Evolutionary conservation across 1,140 invertebrate genomes (phyloP).

Genomic region (Antheraea mylitta): DNA sequence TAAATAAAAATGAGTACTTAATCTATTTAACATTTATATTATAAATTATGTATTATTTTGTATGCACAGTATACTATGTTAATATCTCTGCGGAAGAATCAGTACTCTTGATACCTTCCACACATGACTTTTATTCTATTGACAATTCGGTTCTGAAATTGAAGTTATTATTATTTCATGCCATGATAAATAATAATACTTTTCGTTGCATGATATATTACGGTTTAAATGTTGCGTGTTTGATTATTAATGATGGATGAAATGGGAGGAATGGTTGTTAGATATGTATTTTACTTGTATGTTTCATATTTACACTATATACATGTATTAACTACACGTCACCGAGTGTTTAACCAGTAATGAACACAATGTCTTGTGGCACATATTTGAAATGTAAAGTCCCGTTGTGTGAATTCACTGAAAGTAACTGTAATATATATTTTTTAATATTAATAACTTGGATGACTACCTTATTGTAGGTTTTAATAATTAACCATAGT

Average conservation of each 20-base stretch:
- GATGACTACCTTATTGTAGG: background rate
- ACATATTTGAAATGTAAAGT: background rate
- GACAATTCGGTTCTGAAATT: no score
- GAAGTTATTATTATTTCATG: no score
- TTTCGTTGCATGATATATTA: no score
- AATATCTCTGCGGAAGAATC: background rate
- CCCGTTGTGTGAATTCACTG: background rate
- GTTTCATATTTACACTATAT: constrained; percentile 15
- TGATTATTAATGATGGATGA: constrained; percentile 10
- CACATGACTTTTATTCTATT: background rate
- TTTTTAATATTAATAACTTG: background rate
- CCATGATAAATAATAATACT: no score
- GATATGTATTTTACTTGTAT: constrained; percentile 25
- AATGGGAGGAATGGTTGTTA: constrained; percentile 23
- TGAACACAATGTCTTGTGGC: background rate
- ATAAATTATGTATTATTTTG: background rate
- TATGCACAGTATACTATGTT: background rate
- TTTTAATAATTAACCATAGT: background rate
- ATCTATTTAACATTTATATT: background rate
- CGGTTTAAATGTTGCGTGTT: background rate
- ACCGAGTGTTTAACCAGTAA: background rate
- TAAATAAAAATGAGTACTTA: no score
- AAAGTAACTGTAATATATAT: background rate
- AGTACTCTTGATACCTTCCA: background rate
- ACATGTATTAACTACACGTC: constrained; percentile 20